Base-by-base conservation (phyloP, 1,140 invertebrate genomes). In the Pogonomyrmex barbatus region DNA sequence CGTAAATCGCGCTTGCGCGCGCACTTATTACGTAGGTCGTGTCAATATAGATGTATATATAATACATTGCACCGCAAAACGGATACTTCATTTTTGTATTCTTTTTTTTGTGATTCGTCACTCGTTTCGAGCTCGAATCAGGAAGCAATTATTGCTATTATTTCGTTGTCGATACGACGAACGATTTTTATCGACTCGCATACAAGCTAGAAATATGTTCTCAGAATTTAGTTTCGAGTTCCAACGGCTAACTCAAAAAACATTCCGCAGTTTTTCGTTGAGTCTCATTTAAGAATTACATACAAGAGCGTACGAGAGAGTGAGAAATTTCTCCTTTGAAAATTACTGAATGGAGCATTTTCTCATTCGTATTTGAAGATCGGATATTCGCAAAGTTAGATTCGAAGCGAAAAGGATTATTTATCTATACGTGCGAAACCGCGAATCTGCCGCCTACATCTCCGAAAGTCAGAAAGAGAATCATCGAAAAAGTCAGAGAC, bases 121-220 rank as follows among this genome's bases (percentile, higher is more conserved):
- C 54, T 65, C 17, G 58, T 78, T 78, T 6, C 42, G 30, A n/a
- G 39, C 36, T 17, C 24, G 50, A 56, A 14, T 5, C 54, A 24
- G 54, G n/a, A 36, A 73, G 54, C 54, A 73, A 83, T 83, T 75
- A 73, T 83, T 60, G 68, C 79, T 73, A 82, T 82, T 81, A 81
- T 70, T 71, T 71, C 65, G 39, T 54, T 81, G 68, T 62, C 30
- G 42, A 17, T 30, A 36, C 47, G 2, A 14, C 30, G 36, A 54
- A 17, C 12, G 54, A 73, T 58, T 82, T 82, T 73, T 82, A 73
- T 73, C 30, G 54, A 6, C 33, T 12, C 33, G 8, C 52, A 52
- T 8, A 52, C 24, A 24, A 24, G 14, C 36, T 10, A 1, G 14
- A 33, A 47, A 45, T 12, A 45, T 3, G 14, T 54, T 58, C 9